Conservation (phyloP, 2,113 vertebrate species). For the Podiceps cristatus region DNA sequence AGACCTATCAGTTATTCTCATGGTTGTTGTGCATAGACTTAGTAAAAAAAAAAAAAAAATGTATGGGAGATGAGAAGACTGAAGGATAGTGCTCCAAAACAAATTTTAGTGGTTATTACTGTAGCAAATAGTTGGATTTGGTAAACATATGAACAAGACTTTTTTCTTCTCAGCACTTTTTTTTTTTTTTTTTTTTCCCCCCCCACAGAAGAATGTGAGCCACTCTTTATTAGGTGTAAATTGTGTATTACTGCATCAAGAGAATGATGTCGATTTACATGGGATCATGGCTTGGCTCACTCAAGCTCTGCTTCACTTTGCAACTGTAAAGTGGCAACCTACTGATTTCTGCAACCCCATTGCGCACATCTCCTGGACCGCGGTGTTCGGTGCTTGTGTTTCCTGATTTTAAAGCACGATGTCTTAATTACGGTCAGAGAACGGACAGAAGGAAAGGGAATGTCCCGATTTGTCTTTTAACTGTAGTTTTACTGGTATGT, state of each 20-base stretch:
- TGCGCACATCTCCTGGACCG: background rate
- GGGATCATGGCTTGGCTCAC: constrained; percentile 33
- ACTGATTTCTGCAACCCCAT: background rate
- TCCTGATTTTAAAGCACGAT: constrained; percentile 2
- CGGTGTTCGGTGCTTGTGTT: constrained; percentile 26
- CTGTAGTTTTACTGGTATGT: constrained; percentile 27
- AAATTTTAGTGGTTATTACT: constrained; percentile 57
- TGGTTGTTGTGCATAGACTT: background rate
- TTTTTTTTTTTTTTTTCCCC: too few species aligned
- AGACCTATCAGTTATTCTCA: background rate
- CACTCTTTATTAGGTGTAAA: constrained; percentile 62
- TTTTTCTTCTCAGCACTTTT: constrained; percentile 49
- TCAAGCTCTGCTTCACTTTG: background rate
- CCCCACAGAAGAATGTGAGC: constrained; percentile 43
- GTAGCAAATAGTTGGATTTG: constrained; percentile 43
- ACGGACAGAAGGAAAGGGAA: background rate
- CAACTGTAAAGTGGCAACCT: background rate
- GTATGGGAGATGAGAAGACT: constrained; percentile 1
- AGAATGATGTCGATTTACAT: constrained; percentile 3
- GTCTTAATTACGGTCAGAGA: constrained; percentile 32
- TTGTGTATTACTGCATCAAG: constrained; percentile 57
- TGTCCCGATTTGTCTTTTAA: constrained; percentile 1
- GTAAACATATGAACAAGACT: constrained; percentile 44
- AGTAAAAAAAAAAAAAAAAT: background rate
- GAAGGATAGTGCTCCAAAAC: constrained; percentile 35